These are phyloP conservation scores for Tylochromis polylepis DNA, from an alignment of 2,113 vertebrate species.

Conservation along the genomic window DNA sequence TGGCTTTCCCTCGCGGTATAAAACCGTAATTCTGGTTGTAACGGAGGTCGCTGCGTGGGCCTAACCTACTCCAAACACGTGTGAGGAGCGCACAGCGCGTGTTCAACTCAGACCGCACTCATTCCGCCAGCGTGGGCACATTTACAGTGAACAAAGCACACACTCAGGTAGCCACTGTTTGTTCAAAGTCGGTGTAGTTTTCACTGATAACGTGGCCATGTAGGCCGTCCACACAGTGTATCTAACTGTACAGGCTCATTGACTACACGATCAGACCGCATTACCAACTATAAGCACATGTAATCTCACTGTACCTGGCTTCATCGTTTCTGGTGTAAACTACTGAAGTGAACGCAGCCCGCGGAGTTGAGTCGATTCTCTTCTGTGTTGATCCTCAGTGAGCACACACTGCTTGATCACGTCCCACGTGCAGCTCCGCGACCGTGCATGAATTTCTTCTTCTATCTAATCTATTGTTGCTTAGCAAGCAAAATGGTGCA, in stretches of 20 bases:
- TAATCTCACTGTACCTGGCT: background rate
- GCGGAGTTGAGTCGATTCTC: accelerated
- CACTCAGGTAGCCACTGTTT: background rate
- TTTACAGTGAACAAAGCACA: accelerated
- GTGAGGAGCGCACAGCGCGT: background rate
- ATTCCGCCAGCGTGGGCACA: background rate
- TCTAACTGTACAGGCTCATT: accelerated
- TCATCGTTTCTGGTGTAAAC: background rate
- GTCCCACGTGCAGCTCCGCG: background rate
- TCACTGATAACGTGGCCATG: background rate
- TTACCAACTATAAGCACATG: accelerated
- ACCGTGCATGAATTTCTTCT: background rate
- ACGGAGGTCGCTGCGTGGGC: background rate
- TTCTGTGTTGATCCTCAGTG: background rate
- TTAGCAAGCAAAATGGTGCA: background rate
- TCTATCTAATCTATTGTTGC: background rate
- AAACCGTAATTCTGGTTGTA: accelerated
- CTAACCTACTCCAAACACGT: background rate
- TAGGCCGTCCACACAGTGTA: background rate
- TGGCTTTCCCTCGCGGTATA: accelerated
- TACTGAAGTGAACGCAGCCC: background rate
- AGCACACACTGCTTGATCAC: background rate
- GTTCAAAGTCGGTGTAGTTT: background rate
- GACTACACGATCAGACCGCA: background rate
- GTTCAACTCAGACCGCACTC: background rate